Percentiles rank a stretch among this genome's conserved stretches.
phyloP scores from a whole-genome alignment of 2,888 invertebrate genomes.

The Tetragonisca angustula region DNA sequence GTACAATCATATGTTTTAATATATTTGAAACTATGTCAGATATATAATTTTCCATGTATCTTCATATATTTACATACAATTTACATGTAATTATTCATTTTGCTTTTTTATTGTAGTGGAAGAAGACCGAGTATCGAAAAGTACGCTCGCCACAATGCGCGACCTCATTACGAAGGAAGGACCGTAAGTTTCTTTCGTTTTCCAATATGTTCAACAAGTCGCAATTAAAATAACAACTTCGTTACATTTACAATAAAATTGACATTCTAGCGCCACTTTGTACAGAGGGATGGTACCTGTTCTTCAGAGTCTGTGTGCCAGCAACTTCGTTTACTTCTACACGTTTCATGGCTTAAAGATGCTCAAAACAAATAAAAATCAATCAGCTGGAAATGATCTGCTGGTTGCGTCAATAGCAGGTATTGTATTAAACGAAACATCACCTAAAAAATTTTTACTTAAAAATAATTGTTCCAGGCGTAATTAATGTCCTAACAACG shows the following conservation, averaged over 20 bases:
- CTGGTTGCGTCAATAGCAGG: slow-evolving; percentile 92
- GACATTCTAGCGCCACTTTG: slow-evolving; percentile 85
- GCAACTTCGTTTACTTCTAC: slow-evolving; percentile 98
- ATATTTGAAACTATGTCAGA: not conserved
- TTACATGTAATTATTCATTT: not conserved
- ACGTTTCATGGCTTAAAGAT: slow-evolving; percentile 93
- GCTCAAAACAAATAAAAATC: slow-evolving; percentile 81
- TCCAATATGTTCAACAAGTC: not conserved
- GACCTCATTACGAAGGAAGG: slow-evolving; percentile 85
- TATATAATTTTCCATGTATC: not conserved
- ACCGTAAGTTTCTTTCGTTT: slow-evolving; percentile 85
- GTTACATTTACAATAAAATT: not conserved
- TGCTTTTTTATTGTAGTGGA: slow-evolving; percentile 87
- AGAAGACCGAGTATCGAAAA: slow-evolving; percentile 88
- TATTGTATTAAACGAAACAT: slow-evolving; percentile 61
- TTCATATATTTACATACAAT: not conserved
- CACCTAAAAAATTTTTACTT: not conserved
- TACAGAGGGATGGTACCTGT: slow-evolving; percentile 94
- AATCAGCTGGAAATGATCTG: slow-evolving; percentile 90
- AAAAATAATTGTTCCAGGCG: slow-evolving; percentile 81
- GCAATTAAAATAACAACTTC: slow-evolving; percentile 5
- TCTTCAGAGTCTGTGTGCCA: slow-evolving; percentile 92
- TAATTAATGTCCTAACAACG: slow-evolving; percentile 93
- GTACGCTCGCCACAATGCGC: slow-evolving; percentile 88
- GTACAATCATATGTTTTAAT: too few species aligned